A percentile compares a stretch with the other conserved stretches of the same genome.
Evolutionary conservation across 2,888 invertebrate genomes (phyloP).

Genomic region (Corbicula japonica): DNA sequence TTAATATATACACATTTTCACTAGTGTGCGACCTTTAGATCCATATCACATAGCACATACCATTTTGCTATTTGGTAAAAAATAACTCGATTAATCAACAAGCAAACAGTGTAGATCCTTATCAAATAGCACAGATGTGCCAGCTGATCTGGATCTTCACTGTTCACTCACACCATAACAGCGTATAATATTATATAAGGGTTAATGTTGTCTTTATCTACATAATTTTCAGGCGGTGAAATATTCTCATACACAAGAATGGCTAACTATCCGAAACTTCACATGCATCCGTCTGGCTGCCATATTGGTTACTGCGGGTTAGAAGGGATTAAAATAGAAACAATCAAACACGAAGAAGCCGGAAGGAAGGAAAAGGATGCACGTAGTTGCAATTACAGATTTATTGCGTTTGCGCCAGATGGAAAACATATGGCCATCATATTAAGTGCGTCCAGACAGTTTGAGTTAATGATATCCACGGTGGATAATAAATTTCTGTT

Average conservation of each 20-base stretch:
- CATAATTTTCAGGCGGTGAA: slow-evolving; percentile 69
- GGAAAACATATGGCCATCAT: slow-evolving; percentile 75
- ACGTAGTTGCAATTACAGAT: slow-evolving; percentile 67
- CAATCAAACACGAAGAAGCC: slow-evolving; percentile 60
- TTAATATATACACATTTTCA: too few relatives aligned
- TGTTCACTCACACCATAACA: too few relatives aligned
- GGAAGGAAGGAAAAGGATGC: slow-evolving; percentile 68
- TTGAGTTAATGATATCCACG: slow-evolving; percentile 61
- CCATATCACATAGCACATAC: too few relatives aligned
- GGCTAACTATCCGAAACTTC: slow-evolving; percentile 73
- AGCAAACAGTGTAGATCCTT: too few relatives aligned
- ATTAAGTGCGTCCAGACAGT: slow-evolving; percentile 58
- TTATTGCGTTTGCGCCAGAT: slow-evolving; percentile 78
- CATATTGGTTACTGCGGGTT: slow-evolving; percentile 71
- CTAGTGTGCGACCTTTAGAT: too few relatives aligned
- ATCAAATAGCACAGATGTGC: too few relatives aligned
- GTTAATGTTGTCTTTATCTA: neutral
- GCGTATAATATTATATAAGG: too few relatives aligned
- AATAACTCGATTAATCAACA: too few relatives aligned
- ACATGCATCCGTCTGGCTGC: slow-evolving; percentile 76
- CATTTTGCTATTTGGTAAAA: too few relatives aligned
- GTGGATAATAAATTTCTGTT: slow-evolving; percentile 34
- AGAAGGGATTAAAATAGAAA: slow-evolving; percentile 67
- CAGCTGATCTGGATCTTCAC: too few relatives aligned
- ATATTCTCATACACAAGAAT: slow-evolving; percentile 66